Evolutionary conservation across 1,140 invertebrate species (phyloP).

Genomic region (Belonocnema kinseyi): DNA sequence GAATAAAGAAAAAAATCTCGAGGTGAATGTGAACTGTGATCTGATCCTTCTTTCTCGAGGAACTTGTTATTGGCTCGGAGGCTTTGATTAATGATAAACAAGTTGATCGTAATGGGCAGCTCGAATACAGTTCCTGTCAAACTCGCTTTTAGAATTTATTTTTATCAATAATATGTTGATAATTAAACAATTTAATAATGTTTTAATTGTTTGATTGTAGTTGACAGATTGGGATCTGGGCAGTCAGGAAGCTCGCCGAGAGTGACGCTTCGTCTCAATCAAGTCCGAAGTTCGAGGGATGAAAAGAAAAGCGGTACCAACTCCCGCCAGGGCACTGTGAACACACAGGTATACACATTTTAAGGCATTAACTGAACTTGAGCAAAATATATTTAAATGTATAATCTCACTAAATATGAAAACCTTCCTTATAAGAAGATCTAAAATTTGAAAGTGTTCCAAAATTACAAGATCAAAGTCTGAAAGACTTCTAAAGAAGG

Average conservation of each 20-base stretch:
- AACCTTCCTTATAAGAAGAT: too few species aligned
- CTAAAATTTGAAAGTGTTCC: too few species aligned
- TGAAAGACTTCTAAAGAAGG: too few species aligned
- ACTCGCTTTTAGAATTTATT: neutral
- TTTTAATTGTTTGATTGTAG: constrained; percentile 51
- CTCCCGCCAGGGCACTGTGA: constrained; percentile 58
- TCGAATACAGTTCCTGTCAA: too few species aligned
- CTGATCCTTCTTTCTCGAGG: neutral
- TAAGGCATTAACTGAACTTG: too few species aligned
- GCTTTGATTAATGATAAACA: neutral
- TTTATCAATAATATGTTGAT: neutral
- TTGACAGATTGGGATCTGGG: constrained; percentile 73
- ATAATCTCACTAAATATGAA: too few species aligned
- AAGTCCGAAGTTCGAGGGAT: constrained; percentile 76
- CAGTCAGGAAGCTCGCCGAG: constrained; percentile 75
- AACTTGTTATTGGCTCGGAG: too few species aligned
- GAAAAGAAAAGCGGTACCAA: constrained; percentile 71
- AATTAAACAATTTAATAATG: constrained; percentile 30
- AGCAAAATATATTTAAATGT: too few species aligned
- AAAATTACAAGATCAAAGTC: too few species aligned
- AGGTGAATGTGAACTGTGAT: neutral
- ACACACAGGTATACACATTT: constrained; percentile 47
- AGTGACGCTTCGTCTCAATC: constrained; percentile 78
- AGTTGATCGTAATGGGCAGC: too few species aligned
- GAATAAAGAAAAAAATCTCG: neutral